Percentiles rank a stretch among this genome's conserved stretches.
phyloP scores from a whole-genome alignment of 2,797 vertebrate genomes.

The Malacoraja senta region DNA sequence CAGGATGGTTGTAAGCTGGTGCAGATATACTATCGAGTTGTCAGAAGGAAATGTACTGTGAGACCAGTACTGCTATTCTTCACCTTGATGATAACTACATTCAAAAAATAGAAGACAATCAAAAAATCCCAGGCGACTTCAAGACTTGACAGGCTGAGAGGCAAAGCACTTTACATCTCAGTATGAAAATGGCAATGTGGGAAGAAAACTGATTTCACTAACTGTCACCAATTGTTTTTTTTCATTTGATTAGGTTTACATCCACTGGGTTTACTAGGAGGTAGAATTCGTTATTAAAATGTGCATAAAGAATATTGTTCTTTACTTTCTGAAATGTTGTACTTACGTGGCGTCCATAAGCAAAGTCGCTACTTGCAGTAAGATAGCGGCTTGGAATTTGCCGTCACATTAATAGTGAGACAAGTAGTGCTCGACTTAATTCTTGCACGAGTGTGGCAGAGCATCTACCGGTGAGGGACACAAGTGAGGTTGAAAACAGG shows the following conservation, averaged over 20 bases:
- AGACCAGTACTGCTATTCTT: neutral
- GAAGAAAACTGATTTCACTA: neutral
- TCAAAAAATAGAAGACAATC: conserved; percentile 8
- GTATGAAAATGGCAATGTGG: neutral
- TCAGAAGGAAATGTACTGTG: neutral
- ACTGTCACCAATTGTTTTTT: neutral
- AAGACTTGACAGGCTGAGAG: neutral
- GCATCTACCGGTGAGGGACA: neutral
- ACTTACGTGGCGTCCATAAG: neutral
- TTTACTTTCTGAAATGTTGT: neutral
- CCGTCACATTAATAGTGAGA: neutral
- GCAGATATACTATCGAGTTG: neutral
- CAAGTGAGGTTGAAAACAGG: neutral
- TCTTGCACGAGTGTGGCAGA: neutral
- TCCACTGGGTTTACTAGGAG: neutral
- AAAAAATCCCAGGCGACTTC: neutral
- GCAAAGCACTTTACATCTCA: neutral
- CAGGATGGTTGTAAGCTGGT: neutral
- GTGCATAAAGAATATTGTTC: neutral
- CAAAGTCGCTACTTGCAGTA: neutral
- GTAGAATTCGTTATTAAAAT: neutral
- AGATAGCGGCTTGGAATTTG: neutral
- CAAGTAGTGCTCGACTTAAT: neutral
- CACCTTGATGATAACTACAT: neutral
- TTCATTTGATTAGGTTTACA: neutral